Evolutionary conservation across 2,888 invertebrate species (phyloP).

Genomic region (Leucozona laternaria): DNA sequence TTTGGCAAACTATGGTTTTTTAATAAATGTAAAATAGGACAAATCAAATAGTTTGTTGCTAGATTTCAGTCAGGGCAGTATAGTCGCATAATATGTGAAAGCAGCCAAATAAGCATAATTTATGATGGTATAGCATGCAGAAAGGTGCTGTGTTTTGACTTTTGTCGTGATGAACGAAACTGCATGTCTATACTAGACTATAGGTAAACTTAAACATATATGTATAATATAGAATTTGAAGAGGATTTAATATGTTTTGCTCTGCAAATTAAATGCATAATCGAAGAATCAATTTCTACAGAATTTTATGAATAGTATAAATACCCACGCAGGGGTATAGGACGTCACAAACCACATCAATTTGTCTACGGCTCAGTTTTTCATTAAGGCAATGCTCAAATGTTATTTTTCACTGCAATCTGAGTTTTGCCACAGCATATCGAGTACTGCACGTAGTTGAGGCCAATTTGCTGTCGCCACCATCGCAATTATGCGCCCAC

Average conservation of each 20-base stretch:
- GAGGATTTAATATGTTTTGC: not conserved
- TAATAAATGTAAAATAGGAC: too few relatives aligned
- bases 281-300: slow-evolving; percentile 27
- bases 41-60: too few relatives aligned
- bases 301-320: not conserved
- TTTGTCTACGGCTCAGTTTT: slow-evolving; percentile 7
- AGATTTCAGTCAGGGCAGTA: too few relatives aligned
- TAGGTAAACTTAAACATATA: too few relatives aligned
- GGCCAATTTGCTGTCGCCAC: slow-evolving; percentile 33
- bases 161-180: not conserved
- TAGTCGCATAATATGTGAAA: too few relatives aligned
- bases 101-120: too few relatives aligned
- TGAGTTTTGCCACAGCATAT: slow-evolving; percentile 16
- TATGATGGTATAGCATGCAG: too few relatives aligned
- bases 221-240: too few relatives aligned
- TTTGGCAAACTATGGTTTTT: too few relatives aligned
- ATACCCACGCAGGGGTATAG: not conserved
- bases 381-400: slow-evolving; percentile 23
- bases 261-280: slow-evolving; percentile 17
- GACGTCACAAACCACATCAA: not conserved
- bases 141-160: too few relatives aligned
- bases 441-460: not conserved
- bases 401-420: slow-evolving; percentile 28
- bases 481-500: slow-evolving; percentile 39
- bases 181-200: not conserved